Percentiles rank a stretch among this genome's conserved stretches.
Evolutionary conservation across 2,797 vertebrate species (phyloP).

Genomic region (Rhabdophis nuchalis): DNA sequence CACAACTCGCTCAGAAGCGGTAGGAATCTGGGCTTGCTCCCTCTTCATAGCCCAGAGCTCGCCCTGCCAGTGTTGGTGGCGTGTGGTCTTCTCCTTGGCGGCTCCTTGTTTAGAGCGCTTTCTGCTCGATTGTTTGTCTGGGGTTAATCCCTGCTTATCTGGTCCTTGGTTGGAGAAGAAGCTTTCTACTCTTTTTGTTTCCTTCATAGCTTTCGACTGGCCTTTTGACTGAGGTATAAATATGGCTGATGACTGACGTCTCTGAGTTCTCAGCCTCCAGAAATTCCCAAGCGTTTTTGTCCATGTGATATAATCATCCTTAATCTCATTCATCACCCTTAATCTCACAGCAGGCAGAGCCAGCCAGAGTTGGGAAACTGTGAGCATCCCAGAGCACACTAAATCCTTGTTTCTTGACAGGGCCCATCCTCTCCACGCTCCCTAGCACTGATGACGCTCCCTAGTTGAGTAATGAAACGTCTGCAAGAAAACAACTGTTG

Average conservation of each 20-base stretch:
- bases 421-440: background rate
- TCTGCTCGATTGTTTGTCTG: background rate
- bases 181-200: background rate
- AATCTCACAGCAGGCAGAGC: background rate
- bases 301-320: background rate
- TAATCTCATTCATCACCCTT: background rate
- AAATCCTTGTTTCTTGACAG: background rate
- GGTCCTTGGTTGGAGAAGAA: background rate
- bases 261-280: background rate
- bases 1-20: background rate
- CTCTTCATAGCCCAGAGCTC: background rate
- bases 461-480: background rate
- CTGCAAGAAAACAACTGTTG: background rate
- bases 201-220: background rate
- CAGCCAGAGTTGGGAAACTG: background rate
- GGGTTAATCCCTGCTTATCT: background rate
- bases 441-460: background rate
- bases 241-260: background rate
- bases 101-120: background rate
- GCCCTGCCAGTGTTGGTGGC: background rate
- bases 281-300: background rate
- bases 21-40: background rate
- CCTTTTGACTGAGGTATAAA: background rate
- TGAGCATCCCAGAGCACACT: background rate
- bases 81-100: background rate